Evolutionary conservation across 2,888 invertebrate genomes (phyloP).

Genomic region (Lasioglossum malachurum): DNA sequence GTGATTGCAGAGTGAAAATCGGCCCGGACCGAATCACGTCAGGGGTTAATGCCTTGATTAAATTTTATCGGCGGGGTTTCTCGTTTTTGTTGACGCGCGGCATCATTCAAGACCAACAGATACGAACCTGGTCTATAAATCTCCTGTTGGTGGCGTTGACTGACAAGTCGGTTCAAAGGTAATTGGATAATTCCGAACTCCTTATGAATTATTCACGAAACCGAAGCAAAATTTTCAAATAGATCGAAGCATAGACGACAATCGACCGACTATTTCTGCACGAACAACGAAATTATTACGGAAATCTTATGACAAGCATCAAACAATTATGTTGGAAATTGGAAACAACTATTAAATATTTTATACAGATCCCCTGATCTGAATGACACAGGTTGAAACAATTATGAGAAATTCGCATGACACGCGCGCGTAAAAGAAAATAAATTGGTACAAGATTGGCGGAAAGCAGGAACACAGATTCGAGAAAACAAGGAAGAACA

Average conservation of each 20-base stretch:
- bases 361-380: not conserved
- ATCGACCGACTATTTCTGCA: not conserved
- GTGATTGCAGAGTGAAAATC: constrained; percentile 23
- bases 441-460: not conserved
- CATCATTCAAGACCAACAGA: not conserved
- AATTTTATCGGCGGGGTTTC: constrained; percentile 24
- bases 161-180: constrained; percentile 3
- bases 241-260: not conserved
- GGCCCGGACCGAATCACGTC: constrained; percentile 18
- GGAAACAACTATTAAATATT: not conserved
- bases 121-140: not conserved
- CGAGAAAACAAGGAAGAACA: constrained; percentile 7
- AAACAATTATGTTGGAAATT: not conserved
- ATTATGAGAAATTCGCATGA: not conserved
- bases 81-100: constrained; percentile 11
- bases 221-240: not conserved
- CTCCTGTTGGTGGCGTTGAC: not conserved
- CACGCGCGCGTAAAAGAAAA: not conserved
- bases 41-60: constrained; percentile 26
- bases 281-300: not conserved
- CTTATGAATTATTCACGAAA: constrained; percentile 1
- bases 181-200: constrained; percentile 4
- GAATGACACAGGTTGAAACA: too few species aligned
- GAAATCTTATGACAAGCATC: not conserved
- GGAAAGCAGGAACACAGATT: not conserved